Evolutionary conservation across 2,113 vertebrate species (phyloP).

Genomic region (Trematocara marginatum): DNA sequence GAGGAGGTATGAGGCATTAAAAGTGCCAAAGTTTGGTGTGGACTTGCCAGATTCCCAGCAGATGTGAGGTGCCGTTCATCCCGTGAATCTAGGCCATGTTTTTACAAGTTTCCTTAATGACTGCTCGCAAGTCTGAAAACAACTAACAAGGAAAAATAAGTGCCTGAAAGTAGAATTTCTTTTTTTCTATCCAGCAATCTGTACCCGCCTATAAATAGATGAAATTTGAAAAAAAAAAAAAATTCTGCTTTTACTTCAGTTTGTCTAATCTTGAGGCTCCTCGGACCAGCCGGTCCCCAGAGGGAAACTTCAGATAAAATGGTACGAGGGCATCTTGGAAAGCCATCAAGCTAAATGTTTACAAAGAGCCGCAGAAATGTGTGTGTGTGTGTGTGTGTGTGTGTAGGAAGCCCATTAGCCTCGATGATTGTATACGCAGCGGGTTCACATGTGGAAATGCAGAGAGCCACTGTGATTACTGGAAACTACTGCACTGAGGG

Average conservation of each 20-base stretch:
- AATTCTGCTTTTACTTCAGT: constrained; percentile 40
- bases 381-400: neutral
- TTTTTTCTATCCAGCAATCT: constrained; percentile 28
- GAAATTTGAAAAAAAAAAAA: neutral
- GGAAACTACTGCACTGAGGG: neutral
- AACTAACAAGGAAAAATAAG: neutral
- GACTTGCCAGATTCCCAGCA: neutral
- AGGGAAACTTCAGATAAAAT: constrained; percentile 61
- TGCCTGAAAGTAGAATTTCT: neutral
- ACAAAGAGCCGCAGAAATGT: constrained; percentile 52
- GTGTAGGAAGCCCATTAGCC: constrained; percentile 44
- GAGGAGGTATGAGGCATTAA: neutral
- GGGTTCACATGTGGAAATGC: neutral
- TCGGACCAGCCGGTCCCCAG: neutral
- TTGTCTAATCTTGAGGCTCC: constrained; percentile 46
- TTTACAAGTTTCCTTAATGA: constrained; percentile 3
- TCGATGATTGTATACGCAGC: neutral
- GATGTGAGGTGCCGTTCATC: neutral
- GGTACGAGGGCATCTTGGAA: constrained; percentile 55
- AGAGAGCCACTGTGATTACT: neutral
- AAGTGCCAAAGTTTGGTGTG: neutral
- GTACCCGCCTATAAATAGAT: constrained; percentile 42
- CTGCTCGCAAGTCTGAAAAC: neutral
- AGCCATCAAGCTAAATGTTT: constrained; percentile 70
- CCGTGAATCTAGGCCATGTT: neutral